Percentiles rank a stretch among this genome's conserved stretches.
Conservation (phyloP, 2,113 vertebrate species). For the Pogonocichla stellata region DNA sequence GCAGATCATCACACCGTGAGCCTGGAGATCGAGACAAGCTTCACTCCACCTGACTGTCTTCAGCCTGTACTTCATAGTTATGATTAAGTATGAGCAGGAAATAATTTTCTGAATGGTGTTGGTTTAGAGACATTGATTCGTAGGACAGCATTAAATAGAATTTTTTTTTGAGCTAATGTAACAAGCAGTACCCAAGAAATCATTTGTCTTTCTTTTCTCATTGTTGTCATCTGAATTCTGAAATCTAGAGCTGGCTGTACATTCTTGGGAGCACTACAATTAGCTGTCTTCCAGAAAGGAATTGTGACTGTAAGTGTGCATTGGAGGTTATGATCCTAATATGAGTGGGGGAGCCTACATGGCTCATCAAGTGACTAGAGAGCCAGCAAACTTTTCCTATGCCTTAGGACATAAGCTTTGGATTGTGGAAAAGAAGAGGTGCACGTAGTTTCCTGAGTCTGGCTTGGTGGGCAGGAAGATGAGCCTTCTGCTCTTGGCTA, state of each 20-base stretch:
- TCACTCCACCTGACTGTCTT: neutral
- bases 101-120: neutral
- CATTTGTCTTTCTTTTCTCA: neutral
- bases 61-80: neutral
- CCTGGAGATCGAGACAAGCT: neutral
- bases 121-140: neutral
- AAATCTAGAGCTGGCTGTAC: neutral
- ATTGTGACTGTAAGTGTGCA: neutral
- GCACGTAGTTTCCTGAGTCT: accelerated
- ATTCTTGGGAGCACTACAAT: neutral
- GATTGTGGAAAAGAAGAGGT: neutral
- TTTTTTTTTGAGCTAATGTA: neutral
- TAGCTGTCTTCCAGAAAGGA: neutral
- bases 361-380: neutral
- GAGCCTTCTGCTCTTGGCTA: neutral
- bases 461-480: neutral
- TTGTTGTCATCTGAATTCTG: neutral
- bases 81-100: neutral
- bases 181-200: neutral
- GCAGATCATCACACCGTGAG: neutral
- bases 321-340: neutral
- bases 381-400: neutral
- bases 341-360: neutral
- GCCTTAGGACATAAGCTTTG: neutral
- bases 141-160: neutral